A percentile compares a stretch with the other conserved stretches of the same genome.
phyloP scores from a whole-genome alignment of 2,113 vertebrate genomes.

The Neogobius melanostomus region DNA sequence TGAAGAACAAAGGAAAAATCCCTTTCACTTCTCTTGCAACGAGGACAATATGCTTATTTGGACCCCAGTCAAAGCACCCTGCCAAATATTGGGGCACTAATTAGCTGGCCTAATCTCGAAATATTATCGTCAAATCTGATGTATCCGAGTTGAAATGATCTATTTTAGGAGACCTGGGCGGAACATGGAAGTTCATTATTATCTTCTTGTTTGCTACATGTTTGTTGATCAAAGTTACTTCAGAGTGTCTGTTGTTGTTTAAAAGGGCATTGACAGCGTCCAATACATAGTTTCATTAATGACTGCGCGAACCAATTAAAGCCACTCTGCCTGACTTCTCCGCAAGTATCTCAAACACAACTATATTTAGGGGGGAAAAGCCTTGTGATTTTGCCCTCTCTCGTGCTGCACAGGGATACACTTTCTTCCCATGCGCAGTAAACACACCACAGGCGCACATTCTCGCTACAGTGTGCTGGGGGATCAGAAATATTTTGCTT shows the following conservation, averaged over 20 bases:
- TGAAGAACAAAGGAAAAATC: constrained; percentile 45
- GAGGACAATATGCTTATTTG: constrained; percentile 73
- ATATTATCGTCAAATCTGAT: constrained; percentile 68
- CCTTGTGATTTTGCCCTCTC: constrained; percentile 16
- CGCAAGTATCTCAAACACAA: constrained; percentile 48
- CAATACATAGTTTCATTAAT: constrained; percentile 61
- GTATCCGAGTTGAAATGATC: constrained; percentile 65
- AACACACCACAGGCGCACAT: constrained; percentile 23
- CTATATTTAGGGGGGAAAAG: constrained; percentile 61
- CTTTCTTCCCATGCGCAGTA: constrained; percentile 26
- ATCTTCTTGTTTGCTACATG: constrained; percentile 72
- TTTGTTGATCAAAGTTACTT: constrained; percentile 71
- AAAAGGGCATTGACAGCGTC: constrained; percentile 63
- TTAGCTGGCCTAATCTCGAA: constrained; percentile 69
- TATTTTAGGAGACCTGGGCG: constrained; percentile 66
- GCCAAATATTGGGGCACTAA: constrained; percentile 67
- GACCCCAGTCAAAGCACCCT: constrained; percentile 48
- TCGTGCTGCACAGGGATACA: not conserved
- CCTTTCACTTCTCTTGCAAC: constrained; percentile 36
- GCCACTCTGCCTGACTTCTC: constrained; percentile 49
- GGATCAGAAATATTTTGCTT: constrained; percentile 71
- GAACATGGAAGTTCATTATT: constrained; percentile 70
- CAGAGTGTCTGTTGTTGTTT: constrained; percentile 67
- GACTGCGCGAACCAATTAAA: constrained; percentile 69
- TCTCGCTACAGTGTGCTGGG: constrained; percentile 56